A percentile compares a stretch with the other conserved stretches of the same genome.
Conservation (phyloP, 2,113 vertebrate genomes). For the Engraulis encrasicolus region DNA sequence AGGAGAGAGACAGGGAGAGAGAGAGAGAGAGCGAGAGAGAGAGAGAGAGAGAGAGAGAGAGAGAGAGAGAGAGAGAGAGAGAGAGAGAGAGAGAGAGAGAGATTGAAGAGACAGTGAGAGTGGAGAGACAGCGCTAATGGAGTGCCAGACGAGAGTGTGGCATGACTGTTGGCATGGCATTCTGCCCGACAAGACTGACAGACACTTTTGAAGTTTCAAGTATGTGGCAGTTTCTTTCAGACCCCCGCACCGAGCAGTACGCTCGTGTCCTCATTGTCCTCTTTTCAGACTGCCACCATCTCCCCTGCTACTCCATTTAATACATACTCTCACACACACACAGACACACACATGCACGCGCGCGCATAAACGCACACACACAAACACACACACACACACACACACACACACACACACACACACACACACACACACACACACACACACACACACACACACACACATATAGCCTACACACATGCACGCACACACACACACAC, state of each 20-base stretch:
- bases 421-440: not conserved
- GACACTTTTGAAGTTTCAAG: not conserved
- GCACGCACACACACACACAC: too few relatives aligned
- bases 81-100: not conserved
- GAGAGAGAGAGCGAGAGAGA: not conserved
- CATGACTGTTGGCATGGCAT: not conserved
- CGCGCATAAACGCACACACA: not conserved
- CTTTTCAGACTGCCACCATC: not conserved
- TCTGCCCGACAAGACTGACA: not conserved
- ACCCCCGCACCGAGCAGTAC: not conserved
- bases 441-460: too few relatives aligned
- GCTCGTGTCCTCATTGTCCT: not conserved
- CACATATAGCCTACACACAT: too few relatives aligned
- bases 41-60: not conserved
- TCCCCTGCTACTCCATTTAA: not conserved
- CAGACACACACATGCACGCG: not conserved
- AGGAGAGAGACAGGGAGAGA: not conserved
- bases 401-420: not conserved
- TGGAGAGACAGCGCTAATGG: not conserved
- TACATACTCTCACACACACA: not conserved
- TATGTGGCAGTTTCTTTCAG: not conserved
- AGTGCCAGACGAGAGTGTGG: not conserved
- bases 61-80: not conserved
- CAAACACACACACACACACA: not conserved
- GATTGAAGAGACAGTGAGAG: not conserved